Conservation (phyloP, 2,888 invertebrate species). For the Cremastobaeus sp. region DNA sequence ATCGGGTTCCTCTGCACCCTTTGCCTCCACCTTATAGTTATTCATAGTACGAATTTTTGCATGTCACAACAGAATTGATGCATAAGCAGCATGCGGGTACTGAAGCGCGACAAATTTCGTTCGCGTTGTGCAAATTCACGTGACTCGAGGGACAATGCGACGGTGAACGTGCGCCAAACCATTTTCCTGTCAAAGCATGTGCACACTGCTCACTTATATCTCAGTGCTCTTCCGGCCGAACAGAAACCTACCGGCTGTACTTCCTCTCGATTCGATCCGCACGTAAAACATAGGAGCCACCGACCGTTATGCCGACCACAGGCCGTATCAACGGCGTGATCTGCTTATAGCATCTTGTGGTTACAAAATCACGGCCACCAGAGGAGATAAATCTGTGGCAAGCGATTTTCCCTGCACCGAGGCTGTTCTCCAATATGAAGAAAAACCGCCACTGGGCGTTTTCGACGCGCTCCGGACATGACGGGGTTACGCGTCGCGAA, state of each 20-base stretch:
- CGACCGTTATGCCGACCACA: constrained; percentile 40
- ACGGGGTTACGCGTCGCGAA: background rate
- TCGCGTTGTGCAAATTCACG: constrained; percentile 24
- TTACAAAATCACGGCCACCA: constrained; percentile 16
- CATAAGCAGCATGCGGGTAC: background rate
- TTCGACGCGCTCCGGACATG: too few relatives aligned
- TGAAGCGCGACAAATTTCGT: constrained; percentile 8
- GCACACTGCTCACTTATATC: constrained; percentile 11
- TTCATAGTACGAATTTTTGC: too few relatives aligned
- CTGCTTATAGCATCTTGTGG: constrained; percentile 41
- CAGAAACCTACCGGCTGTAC: constrained; percentile 49
- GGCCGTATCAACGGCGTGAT: constrained; percentile 27
- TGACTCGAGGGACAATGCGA: constrained; percentile 20
- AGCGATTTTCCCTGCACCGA: background rate
- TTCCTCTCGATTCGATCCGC: constrained; percentile 53
- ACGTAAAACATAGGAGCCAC: constrained; percentile 27
- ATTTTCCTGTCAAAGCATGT: constrained; percentile 12
- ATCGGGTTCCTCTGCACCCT: too few relatives aligned
- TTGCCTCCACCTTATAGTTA: too few relatives aligned
- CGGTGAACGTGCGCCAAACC: constrained; percentile 15
- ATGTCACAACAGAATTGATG: too few relatives aligned
- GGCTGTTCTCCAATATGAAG: background rate
- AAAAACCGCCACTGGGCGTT: background rate
- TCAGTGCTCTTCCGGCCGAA: constrained; percentile 37
- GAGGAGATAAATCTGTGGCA: constrained; percentile 28